These are phyloP conservation scores for Hozukius guyotensis DNA, from an alignment of 2,797 vertebrate genomes.

Conservation along the genomic window DNA sequence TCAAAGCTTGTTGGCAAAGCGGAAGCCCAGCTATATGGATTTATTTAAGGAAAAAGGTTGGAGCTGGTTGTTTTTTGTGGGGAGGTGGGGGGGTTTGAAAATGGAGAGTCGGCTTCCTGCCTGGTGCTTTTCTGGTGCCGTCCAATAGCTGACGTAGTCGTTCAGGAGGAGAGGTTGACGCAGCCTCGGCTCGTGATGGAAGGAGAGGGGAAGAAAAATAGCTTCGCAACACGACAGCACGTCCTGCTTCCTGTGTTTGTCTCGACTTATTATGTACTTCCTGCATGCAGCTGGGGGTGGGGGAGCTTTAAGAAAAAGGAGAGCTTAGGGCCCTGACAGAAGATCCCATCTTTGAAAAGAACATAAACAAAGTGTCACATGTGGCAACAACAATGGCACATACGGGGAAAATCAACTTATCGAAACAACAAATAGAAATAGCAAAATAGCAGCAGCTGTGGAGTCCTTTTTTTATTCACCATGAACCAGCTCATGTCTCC, in stretches of 20 bases:
- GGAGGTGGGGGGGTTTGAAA: constrained; percentile 5
- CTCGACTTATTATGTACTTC: constrained; percentile 82
- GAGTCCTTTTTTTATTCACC: neutral
- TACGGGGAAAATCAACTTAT: neutral
- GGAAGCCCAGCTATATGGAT: constrained; percentile 2
- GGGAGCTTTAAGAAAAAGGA: constrained; percentile 41
- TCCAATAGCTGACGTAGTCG: constrained; percentile 19
- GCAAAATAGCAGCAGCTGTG: constrained; percentile 7
- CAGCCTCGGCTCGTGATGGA: constrained; percentile 53
- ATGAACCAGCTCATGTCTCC: constrained; percentile 6
- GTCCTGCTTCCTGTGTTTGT: constrained; percentile 89
- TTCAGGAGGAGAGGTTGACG: constrained; percentile 15
- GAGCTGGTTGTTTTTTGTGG: constrained; percentile 23
- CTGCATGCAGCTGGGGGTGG: constrained; percentile 58
- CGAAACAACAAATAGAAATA: neutral
- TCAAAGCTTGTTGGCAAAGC: constrained; percentile 5
- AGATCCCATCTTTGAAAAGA: constrained; percentile 29
- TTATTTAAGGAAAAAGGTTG: constrained; percentile 39
- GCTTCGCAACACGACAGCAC: constrained; percentile 71
- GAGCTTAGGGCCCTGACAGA: neutral
- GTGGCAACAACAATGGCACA: constrained; percentile 13
- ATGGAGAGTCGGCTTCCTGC: constrained; percentile 39
- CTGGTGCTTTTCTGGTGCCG: constrained; percentile 8
- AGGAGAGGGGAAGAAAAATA: constrained; percentile 73
- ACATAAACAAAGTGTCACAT: constrained; percentile 31